A percentile compares a stretch with the other conserved stretches of the same genome.
phyloP scores from a whole-genome alignment of 2,113 vertebrate genomes.

The human region DNA sequence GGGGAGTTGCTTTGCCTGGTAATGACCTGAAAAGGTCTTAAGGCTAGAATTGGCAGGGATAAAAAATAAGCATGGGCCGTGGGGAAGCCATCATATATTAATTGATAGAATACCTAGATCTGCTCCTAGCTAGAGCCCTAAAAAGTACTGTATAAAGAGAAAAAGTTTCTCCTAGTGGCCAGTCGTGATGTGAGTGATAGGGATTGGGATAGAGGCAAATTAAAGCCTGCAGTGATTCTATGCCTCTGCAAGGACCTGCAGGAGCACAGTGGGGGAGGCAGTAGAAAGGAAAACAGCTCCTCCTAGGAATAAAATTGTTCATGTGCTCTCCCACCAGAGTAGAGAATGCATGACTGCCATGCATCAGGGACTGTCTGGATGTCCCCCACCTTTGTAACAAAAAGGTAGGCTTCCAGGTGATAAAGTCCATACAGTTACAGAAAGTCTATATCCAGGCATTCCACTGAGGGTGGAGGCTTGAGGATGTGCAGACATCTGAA shows the following conservation, averaged over 20 bases:
- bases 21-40: neutral
- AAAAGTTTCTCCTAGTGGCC: neutral
- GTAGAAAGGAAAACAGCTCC: neutral
- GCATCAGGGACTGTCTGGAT: neutral
- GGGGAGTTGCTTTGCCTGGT: neutral
- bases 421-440: neutral
- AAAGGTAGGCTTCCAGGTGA: neutral
- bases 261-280: accelerated
- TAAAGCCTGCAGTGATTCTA: neutral
- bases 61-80: neutral
- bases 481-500: neutral
- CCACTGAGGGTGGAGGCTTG: neutral
- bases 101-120: neutral
- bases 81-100: neutral
- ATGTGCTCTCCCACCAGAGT: neutral
- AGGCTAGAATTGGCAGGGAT: neutral
- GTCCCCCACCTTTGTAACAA: neutral
- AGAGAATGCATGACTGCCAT: neutral
- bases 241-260: neutral
- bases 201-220: neutral
- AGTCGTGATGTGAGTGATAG: neutral
- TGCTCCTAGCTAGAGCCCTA: neutral
- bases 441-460: neutral
- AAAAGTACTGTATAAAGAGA: neutral
- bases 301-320: neutral